These are phyloP conservation scores for Montifringilla adamsi DNA, from an alignment of 2,113 vertebrate genomes.

Conservation along the genomic window DNA sequence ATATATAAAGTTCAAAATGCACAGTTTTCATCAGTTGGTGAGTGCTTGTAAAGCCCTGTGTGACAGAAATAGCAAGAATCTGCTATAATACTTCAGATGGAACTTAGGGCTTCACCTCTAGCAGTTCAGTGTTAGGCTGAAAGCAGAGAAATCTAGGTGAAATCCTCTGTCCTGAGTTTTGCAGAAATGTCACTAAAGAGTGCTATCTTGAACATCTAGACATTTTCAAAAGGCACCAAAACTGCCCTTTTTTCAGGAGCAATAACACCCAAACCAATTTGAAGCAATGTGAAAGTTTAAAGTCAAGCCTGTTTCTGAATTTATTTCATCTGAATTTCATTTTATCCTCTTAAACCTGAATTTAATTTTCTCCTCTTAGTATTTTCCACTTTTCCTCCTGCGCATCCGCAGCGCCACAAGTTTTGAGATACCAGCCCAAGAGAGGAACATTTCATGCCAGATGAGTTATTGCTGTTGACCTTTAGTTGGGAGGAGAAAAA, in stretches of 20 bases:
- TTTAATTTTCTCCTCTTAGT: neutral
- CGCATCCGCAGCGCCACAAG: rapidly evolving
- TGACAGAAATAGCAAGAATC: neutral
- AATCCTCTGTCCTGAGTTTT: neutral
- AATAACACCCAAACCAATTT: neutral
- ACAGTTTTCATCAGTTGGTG: neutral
- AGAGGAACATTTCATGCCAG: neutral
- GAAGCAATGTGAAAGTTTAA: neutral
- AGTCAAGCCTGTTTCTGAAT: neutral
- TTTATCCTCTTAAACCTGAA: neutral
- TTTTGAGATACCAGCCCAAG: neutral
- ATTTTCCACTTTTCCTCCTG: neutral
- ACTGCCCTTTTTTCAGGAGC: neutral
- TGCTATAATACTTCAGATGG: neutral
- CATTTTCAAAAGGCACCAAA: neutral
- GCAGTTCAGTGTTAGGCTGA: neutral
- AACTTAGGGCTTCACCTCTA: neutral
- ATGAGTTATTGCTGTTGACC: neutral
- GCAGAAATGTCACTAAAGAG: neutral
- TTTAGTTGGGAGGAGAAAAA: neutral
- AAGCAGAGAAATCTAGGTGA: neutral
- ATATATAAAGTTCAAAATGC: neutral
- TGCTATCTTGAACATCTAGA: neutral
- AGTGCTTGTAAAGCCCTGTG: neutral
- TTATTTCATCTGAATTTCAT: neutral